Conservation (phyloP, 2,888 invertebrate genomes). For the Cheilosia variabilis region DNA sequence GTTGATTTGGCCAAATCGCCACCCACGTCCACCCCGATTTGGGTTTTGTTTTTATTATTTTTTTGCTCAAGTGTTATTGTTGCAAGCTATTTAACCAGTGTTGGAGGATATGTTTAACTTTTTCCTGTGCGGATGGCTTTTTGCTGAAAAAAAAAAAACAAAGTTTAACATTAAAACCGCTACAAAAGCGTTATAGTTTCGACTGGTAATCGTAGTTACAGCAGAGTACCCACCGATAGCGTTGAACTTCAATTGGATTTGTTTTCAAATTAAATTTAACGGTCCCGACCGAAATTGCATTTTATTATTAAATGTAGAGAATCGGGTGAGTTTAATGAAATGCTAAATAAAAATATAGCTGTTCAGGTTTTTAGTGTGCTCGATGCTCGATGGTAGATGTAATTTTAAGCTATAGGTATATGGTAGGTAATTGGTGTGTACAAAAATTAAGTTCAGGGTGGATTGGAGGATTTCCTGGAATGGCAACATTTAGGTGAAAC, state of each 20-base stretch:
- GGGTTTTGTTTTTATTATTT: background rate
- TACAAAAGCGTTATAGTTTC: constrained; percentile 56
- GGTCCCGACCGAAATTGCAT: constrained; percentile 60
- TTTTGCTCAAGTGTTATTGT: constrained; percentile 10
- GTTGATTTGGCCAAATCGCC: constrained; percentile 66
- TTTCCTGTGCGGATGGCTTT: constrained; percentile 10
- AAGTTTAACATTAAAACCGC: constrained; percentile 55
- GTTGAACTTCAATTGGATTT: constrained; percentile 57
- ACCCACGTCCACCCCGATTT: constrained; percentile 20
- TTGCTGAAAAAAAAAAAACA: background rate
- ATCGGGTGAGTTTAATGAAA: constrained; percentile 35
- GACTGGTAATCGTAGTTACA: constrained; percentile 41
- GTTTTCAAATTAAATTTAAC: constrained; percentile 73
- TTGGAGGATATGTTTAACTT: constrained; percentile 62
- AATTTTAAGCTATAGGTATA: too few species aligned
- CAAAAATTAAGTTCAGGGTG: too few species aligned
- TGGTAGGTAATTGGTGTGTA: too few species aligned
- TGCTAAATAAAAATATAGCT: constrained; percentile 20
- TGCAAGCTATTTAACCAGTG: constrained; percentile 41
- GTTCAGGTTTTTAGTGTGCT: background rate
- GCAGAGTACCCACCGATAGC: background rate
- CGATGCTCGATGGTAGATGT: too few species aligned
- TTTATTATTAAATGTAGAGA: constrained; percentile 59
- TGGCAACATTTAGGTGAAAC: too few species aligned
- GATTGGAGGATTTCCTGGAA: too few species aligned